Conservation (phyloP, 1,140 invertebrate species). For the Helicoverpa armigera region DNA sequence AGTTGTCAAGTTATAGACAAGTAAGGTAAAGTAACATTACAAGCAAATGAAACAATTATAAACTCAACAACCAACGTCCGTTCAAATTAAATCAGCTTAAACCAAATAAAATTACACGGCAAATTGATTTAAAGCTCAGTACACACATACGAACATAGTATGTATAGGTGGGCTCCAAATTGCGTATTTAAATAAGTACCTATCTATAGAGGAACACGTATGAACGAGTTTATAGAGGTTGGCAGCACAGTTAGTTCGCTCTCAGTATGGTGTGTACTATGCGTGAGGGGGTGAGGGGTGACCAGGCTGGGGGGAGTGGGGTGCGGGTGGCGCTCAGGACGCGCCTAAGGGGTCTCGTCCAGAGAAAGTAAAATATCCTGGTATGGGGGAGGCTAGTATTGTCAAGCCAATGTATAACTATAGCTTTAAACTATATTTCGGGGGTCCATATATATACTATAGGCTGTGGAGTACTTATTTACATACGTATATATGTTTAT, state of each 20-base stretch:
- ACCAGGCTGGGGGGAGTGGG: slow-evolving; percentile 52
- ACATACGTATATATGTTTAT: slow-evolving; percentile 83
- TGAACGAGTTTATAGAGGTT: slow-evolving; percentile 81
- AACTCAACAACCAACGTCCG: slow-evolving; percentile 51
- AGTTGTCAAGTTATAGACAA: no score
- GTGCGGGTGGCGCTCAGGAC: slow-evolving; percentile 67
- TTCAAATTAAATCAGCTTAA: slow-evolving; percentile 66
- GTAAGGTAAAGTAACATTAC: slow-evolving; percentile 3
- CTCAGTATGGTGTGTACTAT: slow-evolving; percentile 82
- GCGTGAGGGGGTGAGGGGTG: slow-evolving; percentile 73
- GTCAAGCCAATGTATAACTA: slow-evolving; percentile 83
- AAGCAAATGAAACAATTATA: slow-evolving; percentile 40
- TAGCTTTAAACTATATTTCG: slow-evolving; percentile 85
- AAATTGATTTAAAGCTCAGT: slow-evolving; percentile 75
- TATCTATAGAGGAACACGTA: slow-evolving; percentile 76
- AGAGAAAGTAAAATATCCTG: slow-evolving; percentile 85
- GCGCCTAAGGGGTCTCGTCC: slow-evolving; percentile 82
- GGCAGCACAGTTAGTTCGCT: slow-evolving; percentile 81
- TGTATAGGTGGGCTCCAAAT: slow-evolving; percentile 68
- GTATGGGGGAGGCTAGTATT: slow-evolving; percentile 84
- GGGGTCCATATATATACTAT: slow-evolving; percentile 64
- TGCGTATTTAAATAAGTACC: slow-evolving; percentile 83
- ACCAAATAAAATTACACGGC: slow-evolving; percentile 68
- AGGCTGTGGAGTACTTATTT: slow-evolving; percentile 78
- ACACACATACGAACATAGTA: slow-evolving; percentile 48